Base-by-base conservation (phyloP, 2,113 vertebrate genomes). In the Trogon melanurus region DNA sequence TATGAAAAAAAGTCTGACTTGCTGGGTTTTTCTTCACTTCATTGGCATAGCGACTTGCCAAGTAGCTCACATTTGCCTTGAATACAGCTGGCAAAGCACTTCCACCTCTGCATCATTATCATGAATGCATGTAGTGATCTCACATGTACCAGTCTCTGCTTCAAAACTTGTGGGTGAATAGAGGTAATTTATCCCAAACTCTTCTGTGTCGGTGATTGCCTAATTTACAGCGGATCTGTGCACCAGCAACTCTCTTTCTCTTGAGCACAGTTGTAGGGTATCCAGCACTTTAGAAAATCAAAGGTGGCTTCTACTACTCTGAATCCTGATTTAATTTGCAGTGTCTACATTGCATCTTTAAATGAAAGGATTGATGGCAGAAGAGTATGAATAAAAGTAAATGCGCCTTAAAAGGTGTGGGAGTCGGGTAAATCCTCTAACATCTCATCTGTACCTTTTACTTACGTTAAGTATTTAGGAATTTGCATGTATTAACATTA, bases 101-200 rank as follows among this genome's bases (percentile, higher is more conserved):
- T 85, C 84, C 94, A 91, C 74, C 93, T 91, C 86, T 83, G 83
- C 73, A 56, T 32, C 74, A 11, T 61, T n/a, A 66, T 13, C 56
- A 2, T 56, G 93, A 97, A 96, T 89, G 85, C 81, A 26, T 2
- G 27, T 32, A 58, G 73, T 83, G 95, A 94, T 93, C 92, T 96
- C 91, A 74, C 85, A 80, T 88, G 72, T 62, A 58, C 82, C 89
- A 81, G 57, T 16, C 65, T 23, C 27, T 32, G 93, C 87, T 91
- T 25, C 93, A 48, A 50, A 61, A 27, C 93, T 72, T 19, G 64
- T 36, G 72, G 76, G 61, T 95, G 92, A 95, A 91, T 45, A 86
- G 94, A 95, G 71, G 81, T 47, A 25, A 97, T 97, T 95, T 85
- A 95, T 95, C 91, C 89, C 91, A 61, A 91, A 56, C 89, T 82